A percentile compares a stretch with the other conserved stretches of the same genome.
Conservation (phyloP, 2,888 invertebrate genomes). For the Pandemis heparana region DNA sequence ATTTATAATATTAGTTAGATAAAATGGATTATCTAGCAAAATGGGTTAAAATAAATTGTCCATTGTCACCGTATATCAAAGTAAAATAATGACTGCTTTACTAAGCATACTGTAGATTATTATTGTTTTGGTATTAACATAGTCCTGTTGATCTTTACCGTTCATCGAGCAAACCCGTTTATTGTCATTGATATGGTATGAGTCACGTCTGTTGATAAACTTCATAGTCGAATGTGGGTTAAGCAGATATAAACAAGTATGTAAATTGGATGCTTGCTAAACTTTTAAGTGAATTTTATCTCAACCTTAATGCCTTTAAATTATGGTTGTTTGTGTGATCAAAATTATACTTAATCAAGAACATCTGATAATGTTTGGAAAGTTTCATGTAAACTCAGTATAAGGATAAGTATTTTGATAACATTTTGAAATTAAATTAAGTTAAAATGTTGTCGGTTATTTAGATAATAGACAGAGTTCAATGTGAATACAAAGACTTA, state of each 20-base stretch:
- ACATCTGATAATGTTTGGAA: background rate
- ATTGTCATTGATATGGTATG: conserved; percentile 9
- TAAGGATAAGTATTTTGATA: background rate
- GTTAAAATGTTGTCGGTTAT: too few relatives aligned
- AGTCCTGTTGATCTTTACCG: conserved; percentile 9
- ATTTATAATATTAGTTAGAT: too few relatives aligned
- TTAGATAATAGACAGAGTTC: too few relatives aligned
- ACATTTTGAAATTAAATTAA: too few relatives aligned
- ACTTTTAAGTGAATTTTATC: background rate
- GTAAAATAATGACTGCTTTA: background rate
- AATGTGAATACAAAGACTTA: too few relatives aligned
- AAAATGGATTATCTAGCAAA: too few relatives aligned
- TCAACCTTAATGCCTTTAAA: background rate
- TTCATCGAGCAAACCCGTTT: background rate
- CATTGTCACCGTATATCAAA: too few relatives aligned
- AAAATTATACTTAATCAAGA: background rate
- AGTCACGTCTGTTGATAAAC: conserved; percentile 53
- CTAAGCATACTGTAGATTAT: background rate
- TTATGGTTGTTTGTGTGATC: background rate
- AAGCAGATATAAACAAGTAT: conserved; percentile 26
- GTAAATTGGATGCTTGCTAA: conserved; percentile 9
- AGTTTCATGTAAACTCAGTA: too few relatives aligned
- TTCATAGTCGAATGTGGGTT: conserved; percentile 26
- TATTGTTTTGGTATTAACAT: conserved; percentile 15
- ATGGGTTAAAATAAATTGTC: too few relatives aligned